phyloP scores from a whole-genome alignment of 2,113 vertebrate species.

The Plecotus auritus region DNA sequence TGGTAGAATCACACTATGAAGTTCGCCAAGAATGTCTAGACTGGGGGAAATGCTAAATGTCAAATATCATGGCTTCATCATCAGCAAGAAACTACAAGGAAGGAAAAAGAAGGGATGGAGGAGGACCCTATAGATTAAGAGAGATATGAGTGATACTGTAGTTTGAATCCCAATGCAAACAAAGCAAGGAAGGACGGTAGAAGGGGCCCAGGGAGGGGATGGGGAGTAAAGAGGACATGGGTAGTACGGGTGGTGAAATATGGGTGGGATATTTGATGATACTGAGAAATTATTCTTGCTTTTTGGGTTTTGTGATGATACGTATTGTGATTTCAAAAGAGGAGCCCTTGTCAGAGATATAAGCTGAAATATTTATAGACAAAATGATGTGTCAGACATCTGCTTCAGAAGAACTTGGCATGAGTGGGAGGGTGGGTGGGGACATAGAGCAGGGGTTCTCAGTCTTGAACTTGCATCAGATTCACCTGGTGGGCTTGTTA shows the following conservation, averaged over 20 bases:
- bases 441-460: background rate
- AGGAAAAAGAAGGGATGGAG: background rate
- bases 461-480: background rate
- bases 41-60: background rate
- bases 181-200: background rate
- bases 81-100: background rate
- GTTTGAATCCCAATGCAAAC: background rate
- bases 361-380: background rate
- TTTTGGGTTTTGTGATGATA: background rate
- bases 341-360: background rate
- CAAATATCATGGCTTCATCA: background rate
- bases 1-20: background rate
- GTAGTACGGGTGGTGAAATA: background rate
- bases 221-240: background rate
- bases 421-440: background rate
- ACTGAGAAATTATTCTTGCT: background rate
- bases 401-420: background rate
- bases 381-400: background rate
- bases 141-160: background rate
- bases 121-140: background rate
- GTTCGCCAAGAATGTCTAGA: background rate
- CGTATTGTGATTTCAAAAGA: background rate
- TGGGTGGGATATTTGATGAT: background rate
- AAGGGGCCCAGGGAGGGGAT: background rate
- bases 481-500: background rate